These are phyloP conservation scores for Phymanthus crucifer DNA, from an alignment of 92 coral and sea anemone species.

Conservation along the genomic window DNA sequence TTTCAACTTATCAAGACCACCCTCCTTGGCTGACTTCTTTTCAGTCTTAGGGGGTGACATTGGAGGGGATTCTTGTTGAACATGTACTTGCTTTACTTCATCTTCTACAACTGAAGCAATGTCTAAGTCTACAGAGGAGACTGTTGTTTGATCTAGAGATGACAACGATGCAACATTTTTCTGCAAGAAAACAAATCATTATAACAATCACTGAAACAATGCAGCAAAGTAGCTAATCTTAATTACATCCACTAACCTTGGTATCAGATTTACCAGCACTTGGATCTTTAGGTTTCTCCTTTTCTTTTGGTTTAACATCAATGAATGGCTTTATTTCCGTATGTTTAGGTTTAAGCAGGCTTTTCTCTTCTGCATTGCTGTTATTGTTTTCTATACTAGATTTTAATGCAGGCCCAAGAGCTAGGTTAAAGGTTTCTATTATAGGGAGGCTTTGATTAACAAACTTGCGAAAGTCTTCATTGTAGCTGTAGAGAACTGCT, in stretches of 20 bases:
- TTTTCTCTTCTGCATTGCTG: constrained; percentile 2
- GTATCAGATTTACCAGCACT: background rate
- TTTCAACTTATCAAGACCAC: background rate
- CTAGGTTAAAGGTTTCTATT: constrained; percentile 68
- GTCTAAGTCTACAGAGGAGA: constrained; percentile 91
- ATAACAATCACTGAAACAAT: background rate
- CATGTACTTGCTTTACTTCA: constrained; percentile 52
- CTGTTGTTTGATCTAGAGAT: constrained; percentile 78
- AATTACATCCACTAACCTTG: background rate
- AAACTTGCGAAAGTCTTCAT: constrained; percentile 57
- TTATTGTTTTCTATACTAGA: constrained; percentile 18
- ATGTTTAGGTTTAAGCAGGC: constrained; percentile 19
- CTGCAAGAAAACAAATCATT: background rate
- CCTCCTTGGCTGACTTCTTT: constrained; percentile 16
- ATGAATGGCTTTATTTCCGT: constrained; percentile 25
- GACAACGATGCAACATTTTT: constrained; percentile 77
- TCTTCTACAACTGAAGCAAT: constrained; percentile 82
- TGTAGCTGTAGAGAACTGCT: constrained; percentile 51
- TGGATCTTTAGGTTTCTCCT: background rate
- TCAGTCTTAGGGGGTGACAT: constrained; percentile 26
- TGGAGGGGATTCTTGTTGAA: constrained; percentile 21
- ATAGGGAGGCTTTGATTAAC: constrained; percentile 64
- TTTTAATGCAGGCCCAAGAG: constrained; percentile 51
- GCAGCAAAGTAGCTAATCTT: background rate
- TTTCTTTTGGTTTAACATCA: constrained; percentile 5